These are phyloP conservation scores for Hydraecia micacea DNA, from an alignment of 2,888 invertebrate genomes.

Conservation along the genomic window DNA sequence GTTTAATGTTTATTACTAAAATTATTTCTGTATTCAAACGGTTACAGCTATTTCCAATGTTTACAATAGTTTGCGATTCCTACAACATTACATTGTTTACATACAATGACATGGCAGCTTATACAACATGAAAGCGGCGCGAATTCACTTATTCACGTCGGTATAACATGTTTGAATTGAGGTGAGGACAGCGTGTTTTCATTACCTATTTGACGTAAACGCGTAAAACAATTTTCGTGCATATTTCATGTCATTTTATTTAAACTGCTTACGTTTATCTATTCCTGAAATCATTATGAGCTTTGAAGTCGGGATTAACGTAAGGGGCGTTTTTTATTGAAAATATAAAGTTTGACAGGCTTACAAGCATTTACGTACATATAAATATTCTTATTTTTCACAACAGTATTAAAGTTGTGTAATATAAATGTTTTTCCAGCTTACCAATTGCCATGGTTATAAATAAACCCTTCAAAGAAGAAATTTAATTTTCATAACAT, in stretches of 20 bases:
- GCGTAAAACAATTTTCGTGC: constrained; percentile 32
- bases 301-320: constrained; percentile 43
- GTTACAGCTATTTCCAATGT: constrained; percentile 66
- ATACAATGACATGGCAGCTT: constrained; percentile 47
- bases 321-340: constrained; percentile 33
- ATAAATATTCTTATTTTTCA: constrained; percentile 43
- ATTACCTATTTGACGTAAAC: constrained; percentile 45
- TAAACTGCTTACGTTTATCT: constrained; percentile 25
- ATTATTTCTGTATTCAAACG: constrained; percentile 72
- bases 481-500: constrained; percentile 56
- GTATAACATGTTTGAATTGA: constrained; percentile 48
- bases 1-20: constrained; percentile 72
- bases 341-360: constrained; percentile 19
- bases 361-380: constrained; percentile 10
- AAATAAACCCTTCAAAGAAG: constrained; percentile 48
- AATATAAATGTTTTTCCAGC: constrained; percentile 16
- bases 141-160: constrained; percentile 40
- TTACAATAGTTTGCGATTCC: constrained; percentile 58
- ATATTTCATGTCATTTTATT: constrained; percentile 26
- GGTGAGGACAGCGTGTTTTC: constrained; percentile 49
- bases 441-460: constrained; percentile 24
- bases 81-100: constrained; percentile 61
- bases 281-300: constrained; percentile 34
- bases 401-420: constrained; percentile 17
- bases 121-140: constrained; percentile 52